Conservation (phyloP, 2,113 vertebrate species). For the Puffinus mauretanicus region DNA sequence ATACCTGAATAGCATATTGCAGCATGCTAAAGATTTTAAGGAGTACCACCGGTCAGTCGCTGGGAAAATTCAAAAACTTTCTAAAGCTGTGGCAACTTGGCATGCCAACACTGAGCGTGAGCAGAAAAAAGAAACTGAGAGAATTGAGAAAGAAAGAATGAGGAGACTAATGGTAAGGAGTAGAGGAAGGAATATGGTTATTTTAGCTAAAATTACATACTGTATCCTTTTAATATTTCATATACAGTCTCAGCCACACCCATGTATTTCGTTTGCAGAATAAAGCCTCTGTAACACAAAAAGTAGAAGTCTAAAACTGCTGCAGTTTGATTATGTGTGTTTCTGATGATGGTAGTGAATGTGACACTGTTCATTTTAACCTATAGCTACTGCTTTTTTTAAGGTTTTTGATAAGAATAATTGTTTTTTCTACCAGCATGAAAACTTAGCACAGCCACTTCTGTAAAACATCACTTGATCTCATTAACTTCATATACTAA, state of each 20-base stretch:
- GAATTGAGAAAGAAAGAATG: conserved; percentile 99
- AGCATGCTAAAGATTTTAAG: conserved; percentile 99
- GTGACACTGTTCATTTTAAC: not conserved
- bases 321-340: not conserved
- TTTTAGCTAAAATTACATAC: not conserved
- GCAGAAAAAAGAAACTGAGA: conserved; percentile 97
- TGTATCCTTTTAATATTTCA: not conserved
- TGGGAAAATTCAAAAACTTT: conserved; percentile 95
- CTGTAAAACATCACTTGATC: not conserved
- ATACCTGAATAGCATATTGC: conserved; percentile 97
- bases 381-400: not conserved
- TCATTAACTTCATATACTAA: not conserved
- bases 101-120: conserved; percentile 97
- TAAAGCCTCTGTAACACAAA: not conserved
- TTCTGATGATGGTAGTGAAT: not conserved
- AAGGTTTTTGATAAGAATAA: not conserved
- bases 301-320: not conserved
- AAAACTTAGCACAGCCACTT: not conserved
- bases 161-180: conserved; percentile 91
- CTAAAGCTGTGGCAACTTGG: conserved; percentile 93
- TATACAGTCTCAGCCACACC: not conserved
- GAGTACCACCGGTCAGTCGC: conserved; percentile 96
- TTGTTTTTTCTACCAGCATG: not conserved
- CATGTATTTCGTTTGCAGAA: not conserved
- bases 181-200: not conserved